Percentiles rank a stretch among this genome's conserved stretches.
Evolutionary conservation across 1,140 invertebrate genomes (phyloP).

Genomic region (Trichonephila clavipes): DNA sequence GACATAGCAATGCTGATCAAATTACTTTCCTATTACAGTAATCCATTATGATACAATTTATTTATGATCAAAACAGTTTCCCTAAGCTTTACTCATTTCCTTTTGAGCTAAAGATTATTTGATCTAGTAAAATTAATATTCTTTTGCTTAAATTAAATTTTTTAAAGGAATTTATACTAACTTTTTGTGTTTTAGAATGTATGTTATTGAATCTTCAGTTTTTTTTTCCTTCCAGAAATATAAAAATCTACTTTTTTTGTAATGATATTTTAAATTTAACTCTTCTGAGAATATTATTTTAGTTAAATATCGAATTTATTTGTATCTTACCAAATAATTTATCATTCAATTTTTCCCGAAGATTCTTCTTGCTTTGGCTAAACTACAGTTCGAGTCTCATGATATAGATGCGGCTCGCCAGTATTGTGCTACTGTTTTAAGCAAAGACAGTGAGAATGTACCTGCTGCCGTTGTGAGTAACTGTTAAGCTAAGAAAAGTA

Average conservation of each 20-base stretch:
- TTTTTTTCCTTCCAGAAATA: not conserved
- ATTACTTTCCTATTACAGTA: too few relatives aligned
- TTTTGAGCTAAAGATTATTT: too few relatives aligned
- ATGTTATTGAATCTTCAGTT: not conserved
- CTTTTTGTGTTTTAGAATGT: not conserved
- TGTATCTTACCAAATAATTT: not conserved
- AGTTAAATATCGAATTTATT: not conserved
- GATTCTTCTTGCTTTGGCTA: constrained; percentile 86
- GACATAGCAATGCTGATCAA: too few relatives aligned
- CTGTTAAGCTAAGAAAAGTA: too few relatives aligned
- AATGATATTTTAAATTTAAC: not conserved
- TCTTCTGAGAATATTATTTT: constrained; percentile 39
- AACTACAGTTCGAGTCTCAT: constrained; percentile 90
- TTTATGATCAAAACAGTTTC: too few relatives aligned
- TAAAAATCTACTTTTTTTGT: not conserved
- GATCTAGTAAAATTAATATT: too few relatives aligned
- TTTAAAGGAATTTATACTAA: too few relatives aligned
- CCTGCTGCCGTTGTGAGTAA: constrained; percentile 85
- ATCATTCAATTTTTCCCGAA: not conserved
- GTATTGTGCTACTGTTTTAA: constrained; percentile 90
- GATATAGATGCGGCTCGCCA: constrained; percentile 83
- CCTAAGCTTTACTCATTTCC: too few relatives aligned
- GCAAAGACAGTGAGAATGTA: constrained; percentile 93
- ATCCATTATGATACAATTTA: too few relatives aligned
- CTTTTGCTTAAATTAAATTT: too few relatives aligned